phyloP scores from a whole-genome alignment of 1,140 invertebrate species.

The Zaprionus ornatus region DNA sequence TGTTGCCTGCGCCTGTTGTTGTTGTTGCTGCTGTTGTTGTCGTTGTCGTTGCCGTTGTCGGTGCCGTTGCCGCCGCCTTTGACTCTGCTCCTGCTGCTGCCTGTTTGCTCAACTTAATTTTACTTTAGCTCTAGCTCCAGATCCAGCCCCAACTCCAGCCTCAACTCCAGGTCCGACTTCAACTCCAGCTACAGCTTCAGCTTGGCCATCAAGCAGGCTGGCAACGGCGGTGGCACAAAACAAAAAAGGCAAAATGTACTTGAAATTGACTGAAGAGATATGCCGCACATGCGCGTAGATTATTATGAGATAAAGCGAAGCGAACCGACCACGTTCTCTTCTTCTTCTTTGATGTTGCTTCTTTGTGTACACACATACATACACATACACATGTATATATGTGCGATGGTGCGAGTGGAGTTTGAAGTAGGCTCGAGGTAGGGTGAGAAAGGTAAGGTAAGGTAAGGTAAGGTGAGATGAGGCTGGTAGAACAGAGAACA shows the following conservation, averaged over 20 bases:
- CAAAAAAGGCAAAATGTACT: conserved; percentile 69
- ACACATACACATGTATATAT: background rate
- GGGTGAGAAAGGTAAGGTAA: background rate
- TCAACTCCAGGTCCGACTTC: conserved; percentile 23
- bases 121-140: conserved; percentile 3
- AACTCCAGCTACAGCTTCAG: conserved; percentile 36
- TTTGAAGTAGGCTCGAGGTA: background rate
- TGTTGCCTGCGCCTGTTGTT: conserved; percentile 64
- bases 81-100: conserved; percentile 40
- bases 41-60: conserved; percentile 38
- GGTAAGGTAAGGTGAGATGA: background rate
- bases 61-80: conserved; percentile 11
- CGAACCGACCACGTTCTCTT: background rate
- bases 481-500: background rate
- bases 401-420: background rate
- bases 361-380: background rate
- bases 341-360: background rate
- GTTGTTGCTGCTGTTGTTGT: conserved; percentile 46
- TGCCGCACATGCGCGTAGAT: conserved; percentile 79
- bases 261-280: conserved; percentile 79
- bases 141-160: background rate
- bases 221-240: conserved; percentile 40
- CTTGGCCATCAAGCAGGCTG: conserved; percentile 17
- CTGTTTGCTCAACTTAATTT: conserved; percentile 56
- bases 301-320: conserved; percentile 73